Evolutionary conservation across 2,888 invertebrate genomes (phyloP), one percentile per base, ranked within the genome.

Genomic region (Dorcus hopei): DNA sequence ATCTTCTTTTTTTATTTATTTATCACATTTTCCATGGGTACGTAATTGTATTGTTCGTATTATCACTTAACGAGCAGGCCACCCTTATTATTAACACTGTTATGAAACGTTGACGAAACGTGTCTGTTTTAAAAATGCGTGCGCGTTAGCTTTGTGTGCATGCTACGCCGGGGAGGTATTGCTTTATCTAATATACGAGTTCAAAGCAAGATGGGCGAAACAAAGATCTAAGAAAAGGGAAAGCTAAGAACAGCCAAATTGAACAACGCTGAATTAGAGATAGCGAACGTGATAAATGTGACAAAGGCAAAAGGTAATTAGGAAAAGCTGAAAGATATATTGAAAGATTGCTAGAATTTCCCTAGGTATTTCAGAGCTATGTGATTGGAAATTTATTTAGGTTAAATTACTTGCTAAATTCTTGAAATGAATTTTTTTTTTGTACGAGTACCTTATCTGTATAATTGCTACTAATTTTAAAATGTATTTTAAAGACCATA

Each of bases 281-380:
- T 61, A 57, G 59, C 55, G 59, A 61, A 61, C 61, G 59, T 63
- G 63, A 63, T 61, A 55, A 63, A 63, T 59, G 63, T 59, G 59
- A 61, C 61, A 61, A 59, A 63, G 57, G 59, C 57, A 53, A 57
- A 63, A 63, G 63, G 61, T 63, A 59, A 61, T 61, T 63, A 63
- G 57, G 63, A 57, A 59, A 59, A 53, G 59, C 53, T 61, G 63
- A 61, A 59, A 63, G 59, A 63, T 61, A 63, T 61, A 61, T 61
- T 57, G 61, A 63, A 61, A 61, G 54, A 53, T 59, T 56, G 57
- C 50, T 47, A 52, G 48, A 50, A 57, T 57, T 57, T 57, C 57
- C 57, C 57, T 47, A 57, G 57, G 57, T 57, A 57, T 47, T 57
- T 52, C 57, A 33, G 14, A 16, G 33, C 38, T 45, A n/a, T 9